Evolutionary conservation across 1,140 invertebrate genomes (phyloP), one percentile per base, ranked within the genome.

Genomic region (Spodoptera litura): DNA sequence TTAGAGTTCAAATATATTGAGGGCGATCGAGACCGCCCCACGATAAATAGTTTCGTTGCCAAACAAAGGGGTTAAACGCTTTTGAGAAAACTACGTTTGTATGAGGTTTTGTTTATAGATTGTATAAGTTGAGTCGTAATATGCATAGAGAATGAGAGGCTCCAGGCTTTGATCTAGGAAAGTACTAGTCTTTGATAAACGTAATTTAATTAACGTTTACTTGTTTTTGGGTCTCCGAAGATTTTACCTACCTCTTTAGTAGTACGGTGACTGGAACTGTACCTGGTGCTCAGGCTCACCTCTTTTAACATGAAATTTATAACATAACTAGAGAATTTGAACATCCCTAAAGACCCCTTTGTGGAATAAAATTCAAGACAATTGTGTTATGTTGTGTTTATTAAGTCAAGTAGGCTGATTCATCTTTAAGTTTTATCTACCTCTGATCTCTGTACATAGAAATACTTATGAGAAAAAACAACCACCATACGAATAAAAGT

Each of bases 1-100:
- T 78, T 62, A 75, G 73, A 75, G 73, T 62, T 75, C 64, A 68
- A 62, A 78, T 78, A 78, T 78, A 78, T 78, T 78, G 64, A 61
- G 66, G 62, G 62, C 52, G 55, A 70, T 78, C 62, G 15, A 49
- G 62, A 78, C 62, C 53, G 52, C 73, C 52, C 12, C 44, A 53
- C 59, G 61, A 76, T 64, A 76, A 74, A 74, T 74, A 74, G 71
- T 74, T 74, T 74, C 56, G 71, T 51, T 59, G 56, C 38, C 55
- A 74, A 74, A 61, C 71, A 74, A 74, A 74, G 71, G 38, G 71
- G 71, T 74, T 74, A 74, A 59, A 74, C 44, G 55, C 38, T 59
- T 74, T 27, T 20, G 31, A 49, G 71, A 61, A 58, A 74, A 59
- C 55, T 35, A 61, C 6, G 15, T 61, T 49, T 52, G 71, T 49